These are phyloP conservation scores for Mylabris sibirica DNA, from an alignment of 2,888 invertebrate genomes.

Conservation along the genomic window DNA sequence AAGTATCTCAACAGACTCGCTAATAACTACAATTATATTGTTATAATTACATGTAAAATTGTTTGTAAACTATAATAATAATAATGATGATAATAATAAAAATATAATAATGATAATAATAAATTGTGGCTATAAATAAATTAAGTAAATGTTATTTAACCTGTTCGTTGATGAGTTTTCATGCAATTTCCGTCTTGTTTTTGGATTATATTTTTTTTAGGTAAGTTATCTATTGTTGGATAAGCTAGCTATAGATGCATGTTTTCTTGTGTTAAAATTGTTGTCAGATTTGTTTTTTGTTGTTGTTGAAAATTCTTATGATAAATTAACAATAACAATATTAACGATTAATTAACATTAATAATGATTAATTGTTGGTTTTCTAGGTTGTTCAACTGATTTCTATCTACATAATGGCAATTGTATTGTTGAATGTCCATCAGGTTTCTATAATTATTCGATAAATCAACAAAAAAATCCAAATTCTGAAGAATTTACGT, in stretches of 20 bases:
- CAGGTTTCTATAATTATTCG: constrained; percentile 51
- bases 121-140: constrained; percentile 50
- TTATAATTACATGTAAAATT: constrained; percentile 49
- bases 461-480: constrained; percentile 38
- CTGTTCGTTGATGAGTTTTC: not conserved
- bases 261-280: constrained; percentile 53
- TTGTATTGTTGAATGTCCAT: constrained; percentile 67
- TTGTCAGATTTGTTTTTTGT: constrained; percentile 53
- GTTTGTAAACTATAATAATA: constrained; percentile 52
- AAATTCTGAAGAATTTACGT: constrained; percentile 38
- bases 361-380: constrained; percentile 31
- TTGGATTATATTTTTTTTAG: constrained; percentile 33
- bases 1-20: constrained; percentile 41
- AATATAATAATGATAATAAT: constrained; percentile 41
- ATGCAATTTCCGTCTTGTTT: constrained; percentile 17
- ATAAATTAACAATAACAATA: constrained; percentile 17
- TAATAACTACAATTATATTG: constrained; percentile 43
- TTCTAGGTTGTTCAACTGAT: constrained; percentile 72
- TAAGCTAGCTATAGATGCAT: constrained; percentile 36
- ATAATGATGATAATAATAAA: not conserved
- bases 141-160: constrained; percentile 1
- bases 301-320: constrained; percentile 30
- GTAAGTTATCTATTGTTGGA: constrained; percentile 44
- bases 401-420: constrained; percentile 68
- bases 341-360: constrained; percentile 26